Evolutionary conservation across 2,113 vertebrate species (phyloP).

Genomic region (Centropus bengalensis): DNA sequence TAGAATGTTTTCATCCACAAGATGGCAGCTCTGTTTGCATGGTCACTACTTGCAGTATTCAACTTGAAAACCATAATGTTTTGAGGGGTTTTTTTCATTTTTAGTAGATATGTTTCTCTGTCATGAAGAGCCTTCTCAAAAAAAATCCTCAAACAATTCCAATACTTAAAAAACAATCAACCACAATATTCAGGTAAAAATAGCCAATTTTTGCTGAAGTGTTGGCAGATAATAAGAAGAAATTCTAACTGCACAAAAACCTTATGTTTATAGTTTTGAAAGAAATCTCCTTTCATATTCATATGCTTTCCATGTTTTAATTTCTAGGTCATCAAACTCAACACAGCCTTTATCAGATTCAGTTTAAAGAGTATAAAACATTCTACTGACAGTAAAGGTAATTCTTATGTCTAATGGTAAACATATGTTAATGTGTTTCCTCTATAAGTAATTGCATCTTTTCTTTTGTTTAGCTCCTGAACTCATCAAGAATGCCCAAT

Average conservation of each 20-base stretch:
- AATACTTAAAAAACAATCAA: neutral
- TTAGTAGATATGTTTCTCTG: neutral
- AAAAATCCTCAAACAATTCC: neutral
- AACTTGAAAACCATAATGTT: neutral
- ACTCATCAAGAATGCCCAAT: neutral
- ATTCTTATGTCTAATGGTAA: neutral
- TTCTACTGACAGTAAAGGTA: neutral
- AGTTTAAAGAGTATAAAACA: neutral
- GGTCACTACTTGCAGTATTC: neutral
- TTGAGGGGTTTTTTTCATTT: neutral
- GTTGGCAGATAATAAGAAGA: neutral
- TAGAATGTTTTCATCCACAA: slow-evolving; percentile 49
- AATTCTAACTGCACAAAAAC: neutral
- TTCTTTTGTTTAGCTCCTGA: neutral
- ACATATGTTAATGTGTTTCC: neutral
- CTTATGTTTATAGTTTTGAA: neutral
- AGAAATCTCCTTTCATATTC: neutral
- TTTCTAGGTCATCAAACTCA: neutral
- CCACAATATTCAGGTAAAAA: neutral
- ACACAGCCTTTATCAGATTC: neutral
- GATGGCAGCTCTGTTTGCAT: slow-evolving; percentile 63
- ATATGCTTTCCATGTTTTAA: neutral
- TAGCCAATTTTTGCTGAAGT: neutral
- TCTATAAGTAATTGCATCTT: neutral
- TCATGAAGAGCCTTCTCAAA: neutral